phyloP scores from a whole-genome alignment of 2,888 invertebrate genomes.

The Ecliptopera silaceata region DNA sequence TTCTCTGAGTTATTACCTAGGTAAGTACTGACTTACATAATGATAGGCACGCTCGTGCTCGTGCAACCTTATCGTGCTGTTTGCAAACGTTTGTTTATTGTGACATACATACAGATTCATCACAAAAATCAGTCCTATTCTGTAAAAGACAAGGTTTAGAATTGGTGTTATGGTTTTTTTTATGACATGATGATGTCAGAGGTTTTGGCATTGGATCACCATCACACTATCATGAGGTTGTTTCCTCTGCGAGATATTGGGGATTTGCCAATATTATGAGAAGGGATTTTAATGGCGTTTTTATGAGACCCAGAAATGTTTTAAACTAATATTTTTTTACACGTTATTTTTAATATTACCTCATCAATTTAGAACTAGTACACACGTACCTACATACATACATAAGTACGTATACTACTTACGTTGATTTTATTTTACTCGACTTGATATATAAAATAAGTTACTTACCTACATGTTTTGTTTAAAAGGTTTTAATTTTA shows the following conservation, averaged over 20 bases:
- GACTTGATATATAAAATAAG: too few species aligned
- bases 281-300: constrained; percentile 10
- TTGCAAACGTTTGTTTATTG: constrained; percentile 29
- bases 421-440: too few species aligned
- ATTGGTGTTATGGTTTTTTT: constrained; percentile 2
- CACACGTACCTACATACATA: neutral
- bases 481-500: too few species aligned
- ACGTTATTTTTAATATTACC: neutral
- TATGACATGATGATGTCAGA: constrained; percentile 30
- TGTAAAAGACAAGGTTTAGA: constrained; percentile 17
- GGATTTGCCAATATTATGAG: constrained; percentile 11
- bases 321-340: neutral
- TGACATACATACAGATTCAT: constrained; percentile 29
- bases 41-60: constrained; percentile 19
- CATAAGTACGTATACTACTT: too few species aligned
- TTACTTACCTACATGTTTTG: too few species aligned
- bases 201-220: constrained; percentile 30
- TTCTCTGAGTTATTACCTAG: too few species aligned
- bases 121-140: constrained; percentile 18
- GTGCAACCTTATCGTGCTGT: constrained; percentile 23
- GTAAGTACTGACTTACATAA: neutral
- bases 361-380: neutral
- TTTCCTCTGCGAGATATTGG: constrained; percentile 17
- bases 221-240: constrained; percentile 21
- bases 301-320: neutral